These are phyloP conservation scores for Entosphenus tridentatus DNA, from an alignment of 2,113 vertebrate genomes.

Conservation along the genomic window DNA sequence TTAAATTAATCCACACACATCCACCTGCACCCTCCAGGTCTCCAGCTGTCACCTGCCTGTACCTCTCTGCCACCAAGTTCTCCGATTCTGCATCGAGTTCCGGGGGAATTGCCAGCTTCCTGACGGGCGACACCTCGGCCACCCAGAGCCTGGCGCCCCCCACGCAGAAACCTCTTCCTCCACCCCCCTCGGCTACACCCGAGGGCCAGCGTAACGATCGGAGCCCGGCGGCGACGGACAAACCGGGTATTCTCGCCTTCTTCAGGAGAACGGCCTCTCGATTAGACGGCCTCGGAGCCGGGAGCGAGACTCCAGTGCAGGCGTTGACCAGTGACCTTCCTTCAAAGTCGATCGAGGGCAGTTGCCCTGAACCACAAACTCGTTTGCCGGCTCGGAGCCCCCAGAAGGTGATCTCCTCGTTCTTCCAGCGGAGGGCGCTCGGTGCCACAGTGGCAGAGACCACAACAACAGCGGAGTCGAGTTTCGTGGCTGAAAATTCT, in stretches of 20 bases:
- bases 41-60: conserved; percentile 48
- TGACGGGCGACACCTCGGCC: conserved; percentile 25
- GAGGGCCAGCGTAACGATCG: too few relatives aligned
- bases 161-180: conserved; percentile 3
- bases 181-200: background rate
- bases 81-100: conserved; percentile 20
- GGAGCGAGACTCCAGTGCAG: too few relatives aligned
- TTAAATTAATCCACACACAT: too few relatives aligned
- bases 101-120: conserved; percentile 39
- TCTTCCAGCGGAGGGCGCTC: conserved; percentile 22
- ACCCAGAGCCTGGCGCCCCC: conserved; percentile 15
- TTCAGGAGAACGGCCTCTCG: too few relatives aligned
- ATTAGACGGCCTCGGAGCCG: too few relatives aligned
- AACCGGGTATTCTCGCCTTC: too few relatives aligned
- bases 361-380: background rate
- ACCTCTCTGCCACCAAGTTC: conserved; percentile 60
- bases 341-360: too few relatives aligned
- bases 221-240: too few relatives aligned
- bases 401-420: conserved; percentile 16
- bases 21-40: conserved; percentile 28
- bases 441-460: background rate
- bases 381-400: background rate
- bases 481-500: too few relatives aligned
- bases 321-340: too few relatives aligned
- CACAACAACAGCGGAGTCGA: too few relatives aligned